phyloP scores from a whole-genome alignment of 2,113 vertebrate species.

The Oxyura jamaicensis region DNA sequence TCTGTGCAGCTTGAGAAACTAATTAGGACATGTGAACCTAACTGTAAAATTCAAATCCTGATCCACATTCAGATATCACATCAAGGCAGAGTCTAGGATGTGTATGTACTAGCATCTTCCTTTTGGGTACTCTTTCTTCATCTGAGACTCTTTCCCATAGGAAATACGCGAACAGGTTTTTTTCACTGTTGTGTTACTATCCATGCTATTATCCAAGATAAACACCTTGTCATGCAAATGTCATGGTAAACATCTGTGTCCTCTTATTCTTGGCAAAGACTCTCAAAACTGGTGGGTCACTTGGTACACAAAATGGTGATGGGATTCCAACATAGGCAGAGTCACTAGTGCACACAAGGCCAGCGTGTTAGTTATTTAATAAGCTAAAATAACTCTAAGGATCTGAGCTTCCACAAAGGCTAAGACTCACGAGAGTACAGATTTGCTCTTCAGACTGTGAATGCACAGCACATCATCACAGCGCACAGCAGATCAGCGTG shows the following conservation, averaged over 20 bases:
- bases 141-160: background rate
- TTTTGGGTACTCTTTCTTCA: background rate
- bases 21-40: background rate
- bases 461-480: background rate
- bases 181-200: background rate
- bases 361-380: background rate
- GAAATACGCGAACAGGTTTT: background rate
- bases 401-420: background rate
- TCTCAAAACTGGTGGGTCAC: background rate
- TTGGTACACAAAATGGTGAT: background rate
- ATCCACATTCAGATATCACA: background rate
- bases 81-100: background rate
- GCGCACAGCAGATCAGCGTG: accelerated
- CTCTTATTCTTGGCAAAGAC: background rate
- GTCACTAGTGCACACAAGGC: background rate
- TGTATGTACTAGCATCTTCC: background rate
- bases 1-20: constrained; percentile 2
- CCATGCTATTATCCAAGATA: background rate
- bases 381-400: background rate
- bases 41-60: background rate
- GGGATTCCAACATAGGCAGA: accelerated
- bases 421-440: background rate
- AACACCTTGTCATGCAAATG: background rate
- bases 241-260: accelerated
- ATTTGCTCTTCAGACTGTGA: background rate